Conservation (phyloP, 2,888 invertebrate genomes). For the Cordilura impudica region DNA sequence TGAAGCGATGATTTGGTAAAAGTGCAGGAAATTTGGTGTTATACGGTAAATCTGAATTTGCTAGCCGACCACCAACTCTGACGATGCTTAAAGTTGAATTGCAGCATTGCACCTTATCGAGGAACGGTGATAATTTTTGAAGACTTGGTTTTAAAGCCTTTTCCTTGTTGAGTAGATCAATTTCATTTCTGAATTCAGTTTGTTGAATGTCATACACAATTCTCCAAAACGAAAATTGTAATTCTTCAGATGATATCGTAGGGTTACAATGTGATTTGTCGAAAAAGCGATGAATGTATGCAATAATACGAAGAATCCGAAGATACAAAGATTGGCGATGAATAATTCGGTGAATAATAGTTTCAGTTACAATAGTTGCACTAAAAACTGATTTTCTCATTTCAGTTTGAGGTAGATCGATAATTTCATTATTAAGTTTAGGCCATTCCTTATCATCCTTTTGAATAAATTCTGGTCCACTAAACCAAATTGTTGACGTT, state of each 20-base stretch:
- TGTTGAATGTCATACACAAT: too few species aligned
- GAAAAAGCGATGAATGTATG: slow-evolving; percentile 9
- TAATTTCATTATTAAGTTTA: not conserved
- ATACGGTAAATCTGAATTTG: too few species aligned
- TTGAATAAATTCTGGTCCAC: not conserved
- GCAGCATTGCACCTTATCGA: not conserved
- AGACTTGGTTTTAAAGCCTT: not conserved
- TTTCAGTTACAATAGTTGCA: too few species aligned
- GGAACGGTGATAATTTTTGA: not conserved
- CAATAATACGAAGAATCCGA: slow-evolving; percentile 6
- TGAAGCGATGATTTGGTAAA: slow-evolving; percentile 61
- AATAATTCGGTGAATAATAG: not conserved
- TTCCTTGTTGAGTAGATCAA: not conserved
- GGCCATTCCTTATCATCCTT: not conserved
- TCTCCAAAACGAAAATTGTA: not conserved
- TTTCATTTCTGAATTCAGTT: not conserved
- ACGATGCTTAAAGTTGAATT: too few species aligned
- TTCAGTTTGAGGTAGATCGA: slow-evolving; percentile 54
- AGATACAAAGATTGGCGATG: not conserved
- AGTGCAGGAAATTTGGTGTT: slow-evolving; percentile 67
- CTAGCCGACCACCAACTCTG: too few species aligned
- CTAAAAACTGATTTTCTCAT: not conserved
- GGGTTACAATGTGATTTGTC: not conserved
- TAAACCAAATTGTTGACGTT: not conserved
- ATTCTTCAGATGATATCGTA: not conserved